Base-by-base conservation (phyloP, 2,797 vertebrate genomes). In the Coregonus suidteri region DNA sequence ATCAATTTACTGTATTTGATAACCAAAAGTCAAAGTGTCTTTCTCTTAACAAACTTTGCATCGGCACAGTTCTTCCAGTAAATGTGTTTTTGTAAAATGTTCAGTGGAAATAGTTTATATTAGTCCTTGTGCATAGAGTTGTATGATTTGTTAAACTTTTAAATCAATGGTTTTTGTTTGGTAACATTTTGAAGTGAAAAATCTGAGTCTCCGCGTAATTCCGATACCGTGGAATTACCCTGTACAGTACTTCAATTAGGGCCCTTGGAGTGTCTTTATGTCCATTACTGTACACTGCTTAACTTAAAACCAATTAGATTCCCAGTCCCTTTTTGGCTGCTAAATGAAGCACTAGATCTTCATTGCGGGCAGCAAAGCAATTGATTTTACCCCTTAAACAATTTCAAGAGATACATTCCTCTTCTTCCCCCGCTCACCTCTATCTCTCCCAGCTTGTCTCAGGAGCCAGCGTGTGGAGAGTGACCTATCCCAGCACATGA, bases 321-420 rank as follows among this genome's bases (percentile, higher is more conserved):
- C 89, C 88, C 84, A 88, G 92, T 83, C 88, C 82, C 81, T 85
- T 86, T 88, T 88, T 91, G 94, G 93, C 93, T 89, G 93, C 94
- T 95, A 95, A 97, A 97, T 96, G 95, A 97, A 96, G 95, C 96
- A 93, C 94, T 92, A 91, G 94, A 94, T 96, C 96, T 96, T 95
- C 93, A 93, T 95, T 93, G 94, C 88, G 59, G 88, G 91, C 94
- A 93, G 93, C 94, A 94, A 95, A 96, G 91, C 95, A 93, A 97
- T 98, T 96, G 97, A 97, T 96, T 97, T 95, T 86, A 88, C 91
- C 91, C 93, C 94, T 94, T 96, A 97, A 96, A 97, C 96, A 92
- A 95, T 96, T 96, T 95, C 95, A 97, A 97, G 97, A 97, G 96
- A 95, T 95, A 95, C 96, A 96, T 96, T 96, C 96, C 93, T 94